Base-by-base conservation (phyloP, 2,888 invertebrate genomes). In the Lasioglossum oenotherae region DNA sequence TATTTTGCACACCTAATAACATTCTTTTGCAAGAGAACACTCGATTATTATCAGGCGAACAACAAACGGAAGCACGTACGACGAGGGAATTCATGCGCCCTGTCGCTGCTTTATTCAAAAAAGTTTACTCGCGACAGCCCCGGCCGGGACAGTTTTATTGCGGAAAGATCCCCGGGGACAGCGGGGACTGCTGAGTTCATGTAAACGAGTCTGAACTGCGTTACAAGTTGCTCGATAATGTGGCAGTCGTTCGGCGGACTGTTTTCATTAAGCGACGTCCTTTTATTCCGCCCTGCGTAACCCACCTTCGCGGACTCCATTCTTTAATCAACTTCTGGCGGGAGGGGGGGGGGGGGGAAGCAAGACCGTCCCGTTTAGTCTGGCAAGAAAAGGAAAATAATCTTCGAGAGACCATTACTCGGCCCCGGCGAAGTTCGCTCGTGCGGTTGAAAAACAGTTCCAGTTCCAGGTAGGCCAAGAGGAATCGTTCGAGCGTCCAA, bases 391-490 rank as follows among this genome's bases (percentile, higher is more conserved):
- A 76, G 76, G 64, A 64, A 41, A 60, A 76, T 44, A 44, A 44
- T 44, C 57, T 44, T 44, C 60, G 60, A 31, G 44, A 64, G 76
- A 27, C 64, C 64, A 44, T 41, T 64, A 64, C 75, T 75, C 76
- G 76, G 27, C 16, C 3, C 53, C 41, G 64, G 27, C 64, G 14
- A 44, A 64, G 23, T 76, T 64, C 60, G 41, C 76, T 77, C 67
- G 64, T 64, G 31, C 35, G 44, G 44, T 46, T 35, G 49, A 67
- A 41, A 10, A 67, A 67, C 67, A 31, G 64, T 3, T 46, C 46
- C 23, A 10, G 49, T 49, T 64, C 31, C 67, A 16, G 67, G 35
- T 67, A 35, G 35, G 31, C 31, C 35, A 35, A 35, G 35, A 67
- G 16, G 19, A 67, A 67, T 35, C 35, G 67, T 35, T 31, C 19